Base-by-base conservation (phyloP, 2,888 invertebrate species). In the Synergus umbraculus region DNA sequence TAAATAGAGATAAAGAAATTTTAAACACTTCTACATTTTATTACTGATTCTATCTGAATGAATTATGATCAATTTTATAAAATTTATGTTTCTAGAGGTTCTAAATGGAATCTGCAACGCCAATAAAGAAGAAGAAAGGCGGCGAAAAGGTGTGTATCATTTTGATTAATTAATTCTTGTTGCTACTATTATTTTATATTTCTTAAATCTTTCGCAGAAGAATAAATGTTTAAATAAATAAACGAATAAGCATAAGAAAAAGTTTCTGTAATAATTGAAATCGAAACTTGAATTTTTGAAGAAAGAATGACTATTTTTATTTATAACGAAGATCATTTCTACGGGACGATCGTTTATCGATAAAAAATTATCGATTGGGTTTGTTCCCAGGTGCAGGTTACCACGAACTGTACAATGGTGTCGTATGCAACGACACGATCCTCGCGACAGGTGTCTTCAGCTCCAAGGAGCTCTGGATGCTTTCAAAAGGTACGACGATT, bases 401-500 rank as follows among this genome's bases (percentile, higher is more conserved):
- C 91, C 97, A 98, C 95, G 98, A 98, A 95, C 97, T 98, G 92
- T 98, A 98, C 95, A 98, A 98, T 94, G 98, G 98, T 93, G 98
- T 98, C 93, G 97, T 98, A 93, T 98, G 98, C 95, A 98, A 98
- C 95, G 98, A 99, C 95, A 98, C 98, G 93, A 99, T 99, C 94
- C 96, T 98, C 95, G 99, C 99, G 92, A 99, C 99, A 91, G 99
- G 99, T 93, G 99, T 99, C 93, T 99, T 99, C 96, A 98, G 98
- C 91, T 99, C 99, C 92, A 98, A 97, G 95, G 99, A 99, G 95
- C 96, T 99, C 93, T 98, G 98, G 97, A 97, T 97, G 94, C 96
- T 99, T 93, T 99, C 99, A 91, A 98, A 98, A 97, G 96, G 98
- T 98, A 95, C 91, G 91, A 89, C 89, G 88, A 85, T 81, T 82